These are phyloP conservation scores for Tiphia femorata DNA, from an alignment of 2,888 invertebrate genomes.

Conservation along the genomic window DNA sequence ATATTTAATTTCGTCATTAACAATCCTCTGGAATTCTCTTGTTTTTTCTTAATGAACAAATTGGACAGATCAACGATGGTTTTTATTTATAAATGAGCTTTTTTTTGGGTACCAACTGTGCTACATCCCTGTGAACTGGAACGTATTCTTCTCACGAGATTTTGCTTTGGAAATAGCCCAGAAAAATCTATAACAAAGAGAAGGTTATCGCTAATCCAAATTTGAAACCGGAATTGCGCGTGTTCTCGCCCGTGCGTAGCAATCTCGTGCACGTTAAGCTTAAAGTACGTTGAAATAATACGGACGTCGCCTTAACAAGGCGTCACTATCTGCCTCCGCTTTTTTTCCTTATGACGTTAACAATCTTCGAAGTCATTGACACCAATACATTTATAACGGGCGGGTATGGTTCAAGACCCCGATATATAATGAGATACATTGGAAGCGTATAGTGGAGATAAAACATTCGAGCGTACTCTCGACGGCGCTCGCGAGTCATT, in stretches of 20 bases:
- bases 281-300: slow-evolving; percentile 6
- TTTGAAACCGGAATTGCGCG: neutral
- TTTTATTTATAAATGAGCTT: too few species aligned
- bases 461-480: slow-evolving; percentile 12
- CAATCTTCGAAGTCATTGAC: slow-evolving; percentile 47
- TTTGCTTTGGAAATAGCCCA: too few species aligned
- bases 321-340: slow-evolving; percentile 23
- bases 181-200: too few species aligned
- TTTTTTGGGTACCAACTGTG: too few species aligned
- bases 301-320: slow-evolving; percentile 19
- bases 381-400: slow-evolving; percentile 40
- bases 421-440: slow-evolving; percentile 39
- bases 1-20: too few species aligned
- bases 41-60: too few species aligned
- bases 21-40: too few species aligned
- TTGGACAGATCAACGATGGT: too few species aligned
- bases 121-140: too few species aligned
- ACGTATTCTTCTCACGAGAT: too few species aligned
- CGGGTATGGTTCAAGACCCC: slow-evolving; percentile 44
- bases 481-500: neutral
- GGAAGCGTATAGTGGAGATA: slow-evolving; percentile 38
- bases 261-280: too few species aligned
- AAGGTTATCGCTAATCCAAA: neutral
- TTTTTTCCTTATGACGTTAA: slow-evolving; percentile 35
- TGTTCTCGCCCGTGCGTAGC: too few species aligned